Percentiles rank a stretch among this genome's conserved stretches.
Evolutionary conservation across 2,113 vertebrate species (phyloP).

Genomic region (Cebidichthys violaceus): DNA sequence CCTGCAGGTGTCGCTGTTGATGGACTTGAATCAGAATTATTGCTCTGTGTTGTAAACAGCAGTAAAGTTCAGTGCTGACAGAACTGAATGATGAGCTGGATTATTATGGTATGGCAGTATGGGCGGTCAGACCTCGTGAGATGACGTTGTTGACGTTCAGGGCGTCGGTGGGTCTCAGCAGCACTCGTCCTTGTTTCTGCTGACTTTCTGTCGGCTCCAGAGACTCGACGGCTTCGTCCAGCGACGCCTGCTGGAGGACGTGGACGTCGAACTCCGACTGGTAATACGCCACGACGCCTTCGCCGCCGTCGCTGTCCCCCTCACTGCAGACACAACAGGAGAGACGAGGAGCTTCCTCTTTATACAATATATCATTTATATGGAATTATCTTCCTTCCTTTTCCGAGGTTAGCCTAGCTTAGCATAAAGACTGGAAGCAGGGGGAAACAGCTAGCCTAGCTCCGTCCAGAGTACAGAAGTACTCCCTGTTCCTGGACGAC

Average conservation of each 20-base stretch:
- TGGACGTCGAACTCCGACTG: slow-evolving; percentile 81
- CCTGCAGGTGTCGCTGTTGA: too few relatives aligned
- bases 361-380: neutral
- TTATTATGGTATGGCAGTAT: neutral
- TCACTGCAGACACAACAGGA: slow-evolving; percentile 58
- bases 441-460: neutral
- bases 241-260: slow-evolving; percentile 18
- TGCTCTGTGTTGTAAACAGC: too few relatives aligned
- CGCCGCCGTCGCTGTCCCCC: neutral
- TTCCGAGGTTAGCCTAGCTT: neutral
- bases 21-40: too few relatives aligned
- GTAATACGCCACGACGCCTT: slow-evolving; percentile 78
- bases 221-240: slow-evolving; percentile 71
- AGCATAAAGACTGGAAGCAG: neutral
- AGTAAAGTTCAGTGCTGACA: too few relatives aligned
- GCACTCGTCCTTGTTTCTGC: neutral
- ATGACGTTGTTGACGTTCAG: slow-evolving; percentile 65
- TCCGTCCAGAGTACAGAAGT: too few relatives aligned
- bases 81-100: too few relatives aligned
- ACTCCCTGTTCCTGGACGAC: neutral
- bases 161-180: slow-evolving; percentile 8
- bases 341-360: neutral
- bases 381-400: neutral
- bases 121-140: slow-evolving; percentile 66
- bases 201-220: slow-evolving; percentile 17